Percentiles rank a stretch among this genome's conserved stretches.
These are phyloP conservation scores for Rhinella marina DNA, from an alignment of 2,797 vertebrate species.

Conservation along the genomic window DNA sequence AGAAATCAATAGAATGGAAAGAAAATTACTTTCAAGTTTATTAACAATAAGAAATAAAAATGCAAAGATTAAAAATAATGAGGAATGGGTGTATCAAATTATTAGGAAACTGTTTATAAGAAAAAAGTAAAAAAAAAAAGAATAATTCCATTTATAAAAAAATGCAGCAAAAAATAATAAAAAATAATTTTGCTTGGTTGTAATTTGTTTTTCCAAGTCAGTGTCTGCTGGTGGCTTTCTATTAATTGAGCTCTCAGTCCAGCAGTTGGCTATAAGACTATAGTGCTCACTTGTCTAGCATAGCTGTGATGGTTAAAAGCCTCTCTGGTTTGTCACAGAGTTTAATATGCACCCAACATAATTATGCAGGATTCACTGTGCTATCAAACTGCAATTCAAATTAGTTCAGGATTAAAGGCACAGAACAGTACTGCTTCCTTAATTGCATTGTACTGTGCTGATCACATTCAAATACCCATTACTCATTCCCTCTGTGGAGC, in stretches of 20 bases:
- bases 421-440: slow-evolving; percentile 99
- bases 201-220: slow-evolving; percentile 70
- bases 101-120: neutral
- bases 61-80: too few species aligned
- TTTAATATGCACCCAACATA: slow-evolving; percentile 99
- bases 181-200: slow-evolving; percentile 69
- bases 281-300: slow-evolving; percentile 82
- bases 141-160: neutral
- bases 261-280: slow-evolving; percentile 80
- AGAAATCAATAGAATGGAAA: neutral
- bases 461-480: slow-evolving; percentile 99
- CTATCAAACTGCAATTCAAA: slow-evolving; percentile 99
- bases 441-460: slow-evolving; percentile 99
- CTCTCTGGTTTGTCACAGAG: slow-evolving; percentile 99
- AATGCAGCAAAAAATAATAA: neutral
- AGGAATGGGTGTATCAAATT: neutral
- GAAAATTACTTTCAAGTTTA: neutral
- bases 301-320: slow-evolving; percentile 96
- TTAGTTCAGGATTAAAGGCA: slow-evolving; percentile 99
- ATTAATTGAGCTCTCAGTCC: slow-evolving; percentile 90
- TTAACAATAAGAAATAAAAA: neutral
- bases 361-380: slow-evolving; percentile 99
- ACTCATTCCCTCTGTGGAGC: slow-evolving; percentile 99
- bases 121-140: neutral
- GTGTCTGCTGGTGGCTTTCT: slow-evolving; percentile 76